A percentile compares a stretch with the other conserved stretches of the same genome.
These are phyloP conservation scores for Drosophila lutescens DNA, from an alignment of 2,888 invertebrate species.

Conservation along the genomic window DNA sequence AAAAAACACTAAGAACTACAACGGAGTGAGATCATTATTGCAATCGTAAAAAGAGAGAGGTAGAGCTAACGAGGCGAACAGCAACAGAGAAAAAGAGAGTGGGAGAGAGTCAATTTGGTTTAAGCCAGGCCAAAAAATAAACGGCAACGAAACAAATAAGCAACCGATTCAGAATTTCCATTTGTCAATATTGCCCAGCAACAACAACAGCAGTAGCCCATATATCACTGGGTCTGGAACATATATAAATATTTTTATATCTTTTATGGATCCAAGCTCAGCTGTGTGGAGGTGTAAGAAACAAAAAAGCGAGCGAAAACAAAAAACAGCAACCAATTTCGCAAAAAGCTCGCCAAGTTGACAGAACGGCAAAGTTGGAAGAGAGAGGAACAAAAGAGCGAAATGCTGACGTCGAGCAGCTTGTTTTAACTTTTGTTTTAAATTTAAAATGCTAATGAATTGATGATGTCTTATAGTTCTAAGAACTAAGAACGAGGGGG, in stretches of 20 bases:
- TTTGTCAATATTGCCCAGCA: conserved; percentile 41
- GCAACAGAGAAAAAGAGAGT: conserved; percentile 15
- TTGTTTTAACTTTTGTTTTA: conserved; percentile 56
- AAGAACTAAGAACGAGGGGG: conserved; percentile 17
- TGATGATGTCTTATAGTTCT: conserved; percentile 37
- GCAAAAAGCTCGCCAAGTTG: conserved; percentile 43
- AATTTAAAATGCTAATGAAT: conserved; percentile 67
- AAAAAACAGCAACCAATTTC: conserved; percentile 38
- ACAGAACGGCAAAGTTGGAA: conserved; percentile 27
- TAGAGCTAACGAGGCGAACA: conserved; percentile 23
- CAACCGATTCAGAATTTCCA: conserved; percentile 27
- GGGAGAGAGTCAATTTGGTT: conserved; percentile 11
- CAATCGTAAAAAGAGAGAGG: conserved; percentile 19
- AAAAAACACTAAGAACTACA: conserved; percentile 42
- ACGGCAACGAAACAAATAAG: conserved; percentile 4
- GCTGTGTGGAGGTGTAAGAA: conserved; percentile 69
- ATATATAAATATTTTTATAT: conserved; percentile 40
- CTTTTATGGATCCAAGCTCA: conserved; percentile 50
- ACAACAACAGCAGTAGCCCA: conserved; percentile 40
- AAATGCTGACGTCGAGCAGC: conserved; percentile 31
- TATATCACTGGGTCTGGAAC: conserved; percentile 36
- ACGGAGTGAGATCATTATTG: conserved; percentile 60
- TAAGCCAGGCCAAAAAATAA: conserved; percentile 49
- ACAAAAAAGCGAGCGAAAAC: conserved; percentile 38
- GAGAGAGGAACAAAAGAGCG: conserved; percentile 10